Evolutionary conservation across 2,797 vertebrate genomes (phyloP).

Genomic region (Platalea minor): DNA sequence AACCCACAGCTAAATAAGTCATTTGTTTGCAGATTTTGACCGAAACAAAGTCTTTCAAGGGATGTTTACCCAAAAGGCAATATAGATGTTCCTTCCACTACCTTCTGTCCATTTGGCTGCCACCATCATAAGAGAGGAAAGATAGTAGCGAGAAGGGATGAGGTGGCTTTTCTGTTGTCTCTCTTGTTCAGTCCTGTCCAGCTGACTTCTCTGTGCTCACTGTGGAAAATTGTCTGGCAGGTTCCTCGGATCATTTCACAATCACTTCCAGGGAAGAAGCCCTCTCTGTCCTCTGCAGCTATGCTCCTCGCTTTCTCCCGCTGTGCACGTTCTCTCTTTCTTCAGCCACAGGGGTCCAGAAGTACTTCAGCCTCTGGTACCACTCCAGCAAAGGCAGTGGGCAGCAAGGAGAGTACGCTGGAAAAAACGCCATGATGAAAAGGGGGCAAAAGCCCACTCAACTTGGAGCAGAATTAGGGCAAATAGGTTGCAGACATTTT

Average conservation of each 20-base stretch:
- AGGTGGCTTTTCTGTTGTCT: not conserved
- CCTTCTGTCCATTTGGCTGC: not conserved
- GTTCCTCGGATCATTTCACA: not conserved
- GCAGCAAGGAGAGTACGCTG: not conserved
- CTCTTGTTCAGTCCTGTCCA: not conserved
- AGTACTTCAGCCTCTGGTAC: not conserved
- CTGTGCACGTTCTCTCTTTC: not conserved
- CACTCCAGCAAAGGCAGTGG: not conserved
- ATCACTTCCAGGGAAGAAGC: not conserved
- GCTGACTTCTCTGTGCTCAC: not conserved
- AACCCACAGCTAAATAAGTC: not conserved
- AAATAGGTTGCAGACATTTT: not conserved
- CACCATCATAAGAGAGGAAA: not conserved
- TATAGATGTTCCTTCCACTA: not conserved
- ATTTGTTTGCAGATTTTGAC: not conserved
- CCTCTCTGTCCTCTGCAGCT: not conserved
- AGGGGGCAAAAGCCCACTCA: not conserved
- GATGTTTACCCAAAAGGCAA: not conserved
- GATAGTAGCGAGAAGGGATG: not conserved
- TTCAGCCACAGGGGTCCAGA: not conserved
- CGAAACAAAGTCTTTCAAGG: not conserved
- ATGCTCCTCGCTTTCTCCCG: fast-evolving
- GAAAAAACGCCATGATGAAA: not conserved
- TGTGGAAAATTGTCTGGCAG: not conserved
- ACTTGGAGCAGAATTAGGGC: not conserved